Evolutionary conservation across 1,140 invertebrate genomes (phyloP), one percentile per base, ranked within the genome.

Genomic region (Chironomus tepperi): DNA sequence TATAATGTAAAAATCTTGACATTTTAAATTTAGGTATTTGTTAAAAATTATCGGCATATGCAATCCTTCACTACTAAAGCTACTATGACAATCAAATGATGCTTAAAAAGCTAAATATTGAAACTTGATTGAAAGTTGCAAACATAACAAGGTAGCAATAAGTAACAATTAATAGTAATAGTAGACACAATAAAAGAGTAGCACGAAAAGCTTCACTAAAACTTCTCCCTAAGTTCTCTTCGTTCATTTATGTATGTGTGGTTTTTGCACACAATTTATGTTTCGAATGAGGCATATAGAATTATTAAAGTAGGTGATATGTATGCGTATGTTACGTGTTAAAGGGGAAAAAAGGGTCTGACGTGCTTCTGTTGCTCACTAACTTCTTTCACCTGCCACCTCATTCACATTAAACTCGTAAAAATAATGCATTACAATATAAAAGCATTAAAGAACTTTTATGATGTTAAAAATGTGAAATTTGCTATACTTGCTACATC

Each of bases 381-480:
- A 34, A 34, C 24, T 34, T 57, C 12, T 57, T 57, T 57, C 47
- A 57, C 47, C 47, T 57, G 47, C 47, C n/a, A n/a, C 47, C 47
- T n/a, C 47, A 57, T 57, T n/a, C 47, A 57, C 47, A 57, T 57
- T n/a, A 57, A 57, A 57, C 47, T 57, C 47, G n/a, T 57, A 57
- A 57, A 57, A 57, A n/a, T 57, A n/a, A 57, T 57, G 47, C 47
- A 57, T 57, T 57, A 57, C 12, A 57, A 57, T 57, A 57, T 57
- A 57, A 57, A 57, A 57, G 47, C 47, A 57, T 57, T 57, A 57
- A 57, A 57, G 47, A 57, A 57, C n/a, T 57, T 57, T 57, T 57
- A 57, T 57, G 47, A 57, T 15, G 47, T 57, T 57, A 12, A 57
- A 57, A 57, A 57, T 57, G 47, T 57, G n/a, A n/a, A 57, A 34